Evolutionary conservation across 2,888 invertebrate genomes (phyloP), one percentile per base, ranked within the genome.

Genomic region (Chloroclystis v-ata): DNA sequence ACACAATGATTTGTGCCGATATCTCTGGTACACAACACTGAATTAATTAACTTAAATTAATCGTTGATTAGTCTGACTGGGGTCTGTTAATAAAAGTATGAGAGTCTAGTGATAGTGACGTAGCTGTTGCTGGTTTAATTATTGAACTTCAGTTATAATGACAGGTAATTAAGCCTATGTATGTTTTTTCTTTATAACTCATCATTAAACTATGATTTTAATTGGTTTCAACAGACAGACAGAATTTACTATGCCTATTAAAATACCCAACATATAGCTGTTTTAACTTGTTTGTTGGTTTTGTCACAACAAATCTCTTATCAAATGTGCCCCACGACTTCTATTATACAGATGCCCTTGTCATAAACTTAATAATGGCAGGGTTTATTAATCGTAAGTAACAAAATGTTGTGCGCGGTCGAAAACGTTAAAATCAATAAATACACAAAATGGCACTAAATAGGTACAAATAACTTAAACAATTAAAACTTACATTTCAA

Each of bases 331-430:
- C 33, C 35, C 20, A 24, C 11, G 35, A 11, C 20, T 35, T 40
- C n/a, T 25, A 30, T 33, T 16, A 38, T n/a, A 12, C 37, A 11
- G 11, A 49, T 24, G 35, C 30, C 28, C 43, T 42, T 41, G 37
- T 33, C 46, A 49, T 52, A 45, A 46, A 49, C 46, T 42, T 42
- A 47, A 40, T 14, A 37, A 28, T 42, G 46, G 42, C 40, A 48
- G 26, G 16, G 41, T 26, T 44, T 14, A 10, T 16, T 40, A 44
- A 30, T 44, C n/a, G n/a, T 35, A 45, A 44, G 40, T 41, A 40
- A 50, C 13, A 54, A 59, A 60, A 59, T 53, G 60, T 66, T 68
- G 67, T 68, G 67, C 67, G 67, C 58, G 53, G 54, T 59, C 41
- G 56, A 59, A 54, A 60, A 56, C 20, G 50, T 52, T 54, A 48